Conservation (phyloP, 2,113 vertebrate species). For the Bujurquina vittata region DNA sequence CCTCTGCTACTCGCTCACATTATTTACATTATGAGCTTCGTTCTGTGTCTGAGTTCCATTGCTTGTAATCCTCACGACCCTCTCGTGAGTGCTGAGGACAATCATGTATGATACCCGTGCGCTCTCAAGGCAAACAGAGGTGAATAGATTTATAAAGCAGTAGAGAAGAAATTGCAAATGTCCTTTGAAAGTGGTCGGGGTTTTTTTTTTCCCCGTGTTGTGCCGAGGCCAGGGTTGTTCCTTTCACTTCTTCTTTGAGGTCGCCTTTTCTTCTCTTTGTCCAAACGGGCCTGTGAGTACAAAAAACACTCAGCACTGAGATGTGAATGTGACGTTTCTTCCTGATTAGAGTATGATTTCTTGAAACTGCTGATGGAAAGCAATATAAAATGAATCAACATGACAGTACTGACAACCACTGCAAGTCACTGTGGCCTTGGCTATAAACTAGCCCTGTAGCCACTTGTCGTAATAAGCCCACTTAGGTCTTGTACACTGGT, state of each 20-base stretch:
- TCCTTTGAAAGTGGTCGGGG: constrained; percentile 23
- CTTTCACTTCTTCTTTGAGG: constrained; percentile 25
- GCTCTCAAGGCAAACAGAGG: constrained; percentile 33
- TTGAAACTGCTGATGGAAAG: constrained; percentile 39
- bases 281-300: constrained; percentile 7
- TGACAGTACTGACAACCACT: constrained; percentile 34
- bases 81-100: constrained; percentile 21
- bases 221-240: constrained; percentile 35
- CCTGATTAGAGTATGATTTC: constrained; percentile 20
- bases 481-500: constrained; percentile 71
- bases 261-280: constrained; percentile 13
- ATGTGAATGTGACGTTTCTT: constrained; percentile 31
- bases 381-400: constrained; percentile 48
- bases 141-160: constrained; percentile 36
- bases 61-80: constrained; percentile 30
- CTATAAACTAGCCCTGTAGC: constrained; percentile 57
- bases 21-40: constrained; percentile 55
- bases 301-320: constrained; percentile 22
- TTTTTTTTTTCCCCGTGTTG: not conserved
- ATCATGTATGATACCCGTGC: constrained; percentile 19
- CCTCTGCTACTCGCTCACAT: constrained; percentile 42
- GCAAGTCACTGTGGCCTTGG: constrained; percentile 63
- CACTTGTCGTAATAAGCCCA: constrained; percentile 78
- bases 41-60: constrained; percentile 38
- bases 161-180: constrained; percentile 14